Percentiles rank a stretch among this genome's conserved stretches.
phyloP scores from a whole-genome alignment of 2,113 vertebrate species.

The Malurus alboscapulatus region DNA sequence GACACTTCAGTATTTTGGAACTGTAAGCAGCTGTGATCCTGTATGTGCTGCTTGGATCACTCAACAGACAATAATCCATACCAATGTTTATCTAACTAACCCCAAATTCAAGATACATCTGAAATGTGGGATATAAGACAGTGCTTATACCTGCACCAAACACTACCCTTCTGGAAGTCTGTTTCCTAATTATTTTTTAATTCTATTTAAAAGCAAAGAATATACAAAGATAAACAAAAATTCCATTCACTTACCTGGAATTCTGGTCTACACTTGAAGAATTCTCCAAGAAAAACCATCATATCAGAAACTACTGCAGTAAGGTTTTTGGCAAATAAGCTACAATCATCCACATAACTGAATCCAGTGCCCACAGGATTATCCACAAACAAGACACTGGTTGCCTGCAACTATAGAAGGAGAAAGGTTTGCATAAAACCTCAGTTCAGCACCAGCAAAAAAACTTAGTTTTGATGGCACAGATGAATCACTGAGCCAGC shows the following conservation, averaged over 20 bases:
- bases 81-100: neutral
- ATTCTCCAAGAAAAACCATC: conserved; percentile 85
- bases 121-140: neutral
- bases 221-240: neutral
- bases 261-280: conserved; percentile 79
- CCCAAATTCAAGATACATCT: neutral
- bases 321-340: conserved; percentile 82
- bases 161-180: neutral
- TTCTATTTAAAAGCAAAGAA: neutral
- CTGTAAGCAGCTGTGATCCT: neutral
- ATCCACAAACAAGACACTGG: conserved; percentile 92
- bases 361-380: conserved; percentile 95
- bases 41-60: accelerated
- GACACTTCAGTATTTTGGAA: neutral
- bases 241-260: conserved; percentile 80
- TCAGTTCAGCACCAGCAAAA: neutral
- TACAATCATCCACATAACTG: conserved; percentile 81
- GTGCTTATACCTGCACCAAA: neutral
- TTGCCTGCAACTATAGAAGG: conserved; percentile 78
- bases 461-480: neutral
- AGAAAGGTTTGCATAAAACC: neutral
- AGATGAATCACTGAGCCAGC: neutral
- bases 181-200: neutral
- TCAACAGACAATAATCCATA: neutral
- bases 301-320: conserved; percentile 85